These are phyloP conservation scores for Elegia similella DNA, from an alignment of 2,888 invertebrate species.

Conservation along the genomic window DNA sequence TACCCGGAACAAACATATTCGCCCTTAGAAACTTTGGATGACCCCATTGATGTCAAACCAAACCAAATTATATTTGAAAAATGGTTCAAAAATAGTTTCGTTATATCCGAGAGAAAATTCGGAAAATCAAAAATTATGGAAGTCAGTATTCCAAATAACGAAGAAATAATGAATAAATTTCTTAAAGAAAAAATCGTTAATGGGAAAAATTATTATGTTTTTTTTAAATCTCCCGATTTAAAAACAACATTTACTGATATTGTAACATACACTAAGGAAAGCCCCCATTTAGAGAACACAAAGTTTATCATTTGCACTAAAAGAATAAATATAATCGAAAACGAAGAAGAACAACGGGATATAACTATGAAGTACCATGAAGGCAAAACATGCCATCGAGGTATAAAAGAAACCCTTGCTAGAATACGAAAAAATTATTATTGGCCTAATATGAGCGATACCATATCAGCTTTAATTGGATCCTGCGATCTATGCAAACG, in stretches of 20 bases:
- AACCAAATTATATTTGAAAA: conserved; percentile 34
- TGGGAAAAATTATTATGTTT: not conserved
- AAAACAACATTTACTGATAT: not conserved
- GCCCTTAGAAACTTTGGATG: conserved; percentile 27
- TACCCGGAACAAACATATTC: conserved; percentile 24
- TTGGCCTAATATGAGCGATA: not conserved
- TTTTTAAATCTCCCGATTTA: not conserved
- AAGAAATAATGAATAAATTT: not conserved
- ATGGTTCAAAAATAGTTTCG: conserved; percentile 14
- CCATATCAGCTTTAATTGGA: conserved; percentile 19
- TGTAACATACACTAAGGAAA: not conserved
- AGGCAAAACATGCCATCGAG: conserved; percentile 31
- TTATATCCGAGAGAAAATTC: conserved; percentile 25
- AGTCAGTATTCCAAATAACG: conserved; percentile 22
- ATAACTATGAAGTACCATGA: conserved; percentile 26
- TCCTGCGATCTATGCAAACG: conserved; percentile 29
- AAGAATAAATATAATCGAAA: not conserved
- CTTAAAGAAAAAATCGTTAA: not conserved
- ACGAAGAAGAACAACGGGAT: conserved; percentile 26
- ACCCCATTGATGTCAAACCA: conserved; percentile 38
- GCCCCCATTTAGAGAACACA: not conserved
- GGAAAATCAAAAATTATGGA: conserved; percentile 27
- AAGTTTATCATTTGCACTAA: not conserved
- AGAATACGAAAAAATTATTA: conserved; percentile 27
- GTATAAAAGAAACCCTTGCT: conserved; percentile 29